Percentiles rank a stretch among this genome's conserved stretches.
phyloP scores from a whole-genome alignment of 2,113 vertebrate species.

The Baryphthengus martii region DNA sequence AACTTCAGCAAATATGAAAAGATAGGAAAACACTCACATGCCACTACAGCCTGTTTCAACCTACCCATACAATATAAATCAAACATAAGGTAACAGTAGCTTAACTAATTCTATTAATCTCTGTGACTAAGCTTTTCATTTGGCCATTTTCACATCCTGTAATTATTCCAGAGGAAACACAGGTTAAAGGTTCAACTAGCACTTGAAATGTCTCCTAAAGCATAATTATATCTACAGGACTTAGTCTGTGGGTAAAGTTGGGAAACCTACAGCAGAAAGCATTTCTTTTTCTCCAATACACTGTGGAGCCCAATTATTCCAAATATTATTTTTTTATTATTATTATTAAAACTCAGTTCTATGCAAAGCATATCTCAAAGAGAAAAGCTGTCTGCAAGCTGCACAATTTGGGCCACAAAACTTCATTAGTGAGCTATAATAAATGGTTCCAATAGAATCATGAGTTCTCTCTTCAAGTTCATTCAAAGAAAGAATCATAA shows the following conservation, averaged over 20 bases:
- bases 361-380: not conserved
- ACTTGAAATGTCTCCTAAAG: conserved; percentile 62
- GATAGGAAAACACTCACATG: conserved; percentile 35
- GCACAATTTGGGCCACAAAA: not conserved
- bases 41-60: not conserved
- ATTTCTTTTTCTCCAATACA: conserved; percentile 35
- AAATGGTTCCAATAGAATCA: not conserved
- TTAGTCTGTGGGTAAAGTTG: conserved; percentile 34
- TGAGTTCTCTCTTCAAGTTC: not conserved
- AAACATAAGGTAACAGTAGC: conserved; percentile 56
- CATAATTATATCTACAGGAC: conserved; percentile 63
- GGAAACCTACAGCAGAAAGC: conserved; percentile 17
- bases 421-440: not conserved
- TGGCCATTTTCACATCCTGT: conserved; percentile 68
- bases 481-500: not conserved
- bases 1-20: conserved; percentile 10
- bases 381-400: not conserved
- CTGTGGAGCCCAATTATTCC: not conserved
- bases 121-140: conserved; percentile 59
- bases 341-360: not conserved
- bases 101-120: conserved; percentile 71
- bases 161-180: conserved; percentile 72
- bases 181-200: conserved; percentile 71
- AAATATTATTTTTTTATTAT: not conserved
- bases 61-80: conserved; percentile 31